Evolutionary conservation across 2,797 vertebrate species (phyloP).

Genomic region (Crypturellus tataupa): DNA sequence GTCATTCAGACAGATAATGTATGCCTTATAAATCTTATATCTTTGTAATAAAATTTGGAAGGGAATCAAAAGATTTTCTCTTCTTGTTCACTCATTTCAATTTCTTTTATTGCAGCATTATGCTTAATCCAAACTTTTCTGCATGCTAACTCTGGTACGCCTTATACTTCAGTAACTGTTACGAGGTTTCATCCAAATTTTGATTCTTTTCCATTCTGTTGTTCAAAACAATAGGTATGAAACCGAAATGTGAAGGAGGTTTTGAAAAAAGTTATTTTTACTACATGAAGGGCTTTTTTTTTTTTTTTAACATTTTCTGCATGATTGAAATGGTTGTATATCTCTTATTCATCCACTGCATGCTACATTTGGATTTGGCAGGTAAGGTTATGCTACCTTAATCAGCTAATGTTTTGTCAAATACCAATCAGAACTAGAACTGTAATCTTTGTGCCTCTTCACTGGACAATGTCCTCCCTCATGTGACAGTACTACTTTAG

Average conservation of each 20-base stretch:
- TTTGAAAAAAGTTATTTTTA: constrained; percentile 19
- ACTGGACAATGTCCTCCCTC: neutral
- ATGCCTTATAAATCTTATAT: neutral
- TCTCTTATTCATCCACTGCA: neutral
- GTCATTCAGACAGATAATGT: neutral
- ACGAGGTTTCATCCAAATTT: constrained; percentile 23
- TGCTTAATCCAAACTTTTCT: neutral
- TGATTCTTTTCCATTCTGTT: constrained; percentile 42
- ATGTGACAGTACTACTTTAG: neutral
- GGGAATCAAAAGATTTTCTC: neutral
- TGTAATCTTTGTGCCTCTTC: neutral
- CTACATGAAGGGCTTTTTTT: neutral
- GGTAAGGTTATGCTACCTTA: neutral
- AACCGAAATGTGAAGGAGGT: constrained; percentile 40
- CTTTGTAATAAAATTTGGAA: neutral
- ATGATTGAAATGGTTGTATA: neutral
- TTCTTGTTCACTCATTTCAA: neutral
- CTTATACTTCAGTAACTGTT: neutral
- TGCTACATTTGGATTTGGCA: neutral
- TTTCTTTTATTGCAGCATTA: constrained; percentile 23
- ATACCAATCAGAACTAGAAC: neutral
- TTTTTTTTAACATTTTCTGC: neutral
- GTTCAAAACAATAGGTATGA: constrained; percentile 47
- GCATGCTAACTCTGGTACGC: neutral
- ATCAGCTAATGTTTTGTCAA: neutral